Percentiles rank a stretch among this genome's conserved stretches.
Evolutionary conservation across 30 jellyfish, hydroid and myxozoan species (phyloP).

Genomic region (Phacellophora camtschatica): DNA sequence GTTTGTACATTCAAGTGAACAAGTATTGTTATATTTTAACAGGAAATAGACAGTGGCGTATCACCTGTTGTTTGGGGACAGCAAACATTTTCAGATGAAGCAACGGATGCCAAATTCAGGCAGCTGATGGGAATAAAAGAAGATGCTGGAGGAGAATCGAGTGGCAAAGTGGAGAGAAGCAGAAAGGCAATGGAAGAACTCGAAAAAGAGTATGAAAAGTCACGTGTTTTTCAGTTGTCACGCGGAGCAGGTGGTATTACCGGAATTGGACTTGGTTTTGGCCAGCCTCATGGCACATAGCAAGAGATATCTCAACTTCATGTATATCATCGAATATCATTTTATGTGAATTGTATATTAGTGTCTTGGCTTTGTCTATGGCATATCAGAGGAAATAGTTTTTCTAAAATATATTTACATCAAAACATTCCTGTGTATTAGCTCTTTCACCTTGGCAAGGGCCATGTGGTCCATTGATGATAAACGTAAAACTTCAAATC

Average conservation of each 20-base stretch:
- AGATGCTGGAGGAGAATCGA: conserved; percentile 52
- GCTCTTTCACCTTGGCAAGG: too few relatives aligned
- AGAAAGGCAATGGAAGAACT: conserved; percentile 86
- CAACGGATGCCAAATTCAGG: conserved; percentile 81
- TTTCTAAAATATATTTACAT: too few relatives aligned
- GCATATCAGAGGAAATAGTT: too few relatives aligned
- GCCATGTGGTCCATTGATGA: too few relatives aligned
- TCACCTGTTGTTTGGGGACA: conserved; percentile 58
- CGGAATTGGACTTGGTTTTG: conserved; percentile 96
- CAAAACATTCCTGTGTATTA: too few relatives aligned
- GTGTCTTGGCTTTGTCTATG: too few relatives aligned
- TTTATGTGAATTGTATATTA: too few relatives aligned
- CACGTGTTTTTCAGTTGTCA: conserved; percentile 91
- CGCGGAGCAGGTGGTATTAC: conserved; percentile 98
- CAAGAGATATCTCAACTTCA: too few relatives aligned
- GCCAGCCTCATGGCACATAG: conserved; percentile 29
- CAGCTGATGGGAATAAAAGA: conserved; percentile 94
- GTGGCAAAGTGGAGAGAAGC: conserved; percentile 65
- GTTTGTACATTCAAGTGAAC: too few relatives aligned
- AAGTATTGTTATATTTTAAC: too few relatives aligned
- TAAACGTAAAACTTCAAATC: too few relatives aligned
- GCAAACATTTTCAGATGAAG: conserved; percentile 84
- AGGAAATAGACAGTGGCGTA: conserved; percentile 41
- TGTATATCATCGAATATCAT: too few relatives aligned
- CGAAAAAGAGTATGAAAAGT: conserved; percentile 88